Evolutionary conservation across 92 coral and sea anemone species (phyloP).

Genomic region (Epizoanthus scotinus): DNA sequence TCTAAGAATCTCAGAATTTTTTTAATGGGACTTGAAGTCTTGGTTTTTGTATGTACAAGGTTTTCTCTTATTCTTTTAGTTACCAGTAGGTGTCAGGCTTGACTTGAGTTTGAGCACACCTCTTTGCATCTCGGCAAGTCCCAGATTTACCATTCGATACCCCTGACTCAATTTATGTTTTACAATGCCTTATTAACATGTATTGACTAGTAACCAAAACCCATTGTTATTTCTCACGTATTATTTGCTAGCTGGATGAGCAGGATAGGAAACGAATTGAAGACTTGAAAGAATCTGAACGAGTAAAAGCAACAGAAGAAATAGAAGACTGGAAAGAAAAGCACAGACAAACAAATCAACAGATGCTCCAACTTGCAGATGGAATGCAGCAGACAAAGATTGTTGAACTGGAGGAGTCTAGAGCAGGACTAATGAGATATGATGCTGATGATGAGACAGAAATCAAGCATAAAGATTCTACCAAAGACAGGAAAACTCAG

Average conservation of each 20-base stretch:
- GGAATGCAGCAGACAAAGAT: slow-evolving; percentile 3
- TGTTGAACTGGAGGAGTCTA: slow-evolving; percentile 14
- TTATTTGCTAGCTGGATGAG: slow-evolving; percentile 73
- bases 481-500: slow-evolving; percentile 28
- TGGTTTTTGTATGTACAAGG: too few relatives aligned
- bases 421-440: slow-evolving; percentile 16
- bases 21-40: too few relatives aligned
- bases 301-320: slow-evolving; percentile 75
- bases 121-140: too few relatives aligned
- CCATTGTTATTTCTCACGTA: too few relatives aligned
- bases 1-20: too few relatives aligned
- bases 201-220: too few relatives aligned
- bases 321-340: slow-evolving; percentile 81
- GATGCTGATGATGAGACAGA: slow-evolving; percentile 69
- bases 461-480: background rate
- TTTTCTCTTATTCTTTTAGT: too few relatives aligned
- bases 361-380: slow-evolving; percentile 8
- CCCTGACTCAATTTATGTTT: too few relatives aligned
- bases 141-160: too few relatives aligned
- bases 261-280: slow-evolving; percentile 84
- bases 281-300: slow-evolving; percentile 81
- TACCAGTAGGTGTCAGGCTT: too few relatives aligned
- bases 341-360: slow-evolving; percentile 30
- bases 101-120: too few relatives aligned
- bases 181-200: too few relatives aligned